phyloP scores from a whole-genome alignment of 64 coral and sea anemone species.

The Montipora sp. region DNA sequence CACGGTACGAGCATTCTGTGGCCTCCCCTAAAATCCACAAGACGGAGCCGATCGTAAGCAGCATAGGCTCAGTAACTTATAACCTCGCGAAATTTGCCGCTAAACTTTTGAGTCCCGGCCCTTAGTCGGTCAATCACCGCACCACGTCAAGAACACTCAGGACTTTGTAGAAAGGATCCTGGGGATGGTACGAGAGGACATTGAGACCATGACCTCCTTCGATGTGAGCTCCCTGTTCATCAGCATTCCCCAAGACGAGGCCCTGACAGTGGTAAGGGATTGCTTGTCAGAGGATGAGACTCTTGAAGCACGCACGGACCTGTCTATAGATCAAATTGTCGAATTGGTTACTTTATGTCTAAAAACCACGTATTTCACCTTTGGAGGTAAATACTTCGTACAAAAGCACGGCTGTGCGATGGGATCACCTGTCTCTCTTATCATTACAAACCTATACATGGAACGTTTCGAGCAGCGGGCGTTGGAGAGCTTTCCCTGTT shows the following conservation, averaged over 20 bases:
- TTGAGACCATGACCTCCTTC: slow-evolving; percentile 16
- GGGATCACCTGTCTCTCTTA: slow-evolving; percentile 32
- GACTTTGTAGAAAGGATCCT: neutral
- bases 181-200: neutral
- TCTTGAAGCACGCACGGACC: neutral
- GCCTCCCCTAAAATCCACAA: slow-evolving; percentile 67
- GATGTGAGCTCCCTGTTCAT: slow-evolving; percentile 7
- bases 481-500: neutral
- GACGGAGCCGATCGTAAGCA: slow-evolving; percentile 58
- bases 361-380: slow-evolving; percentile 41
- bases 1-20: slow-evolving; percentile 52
- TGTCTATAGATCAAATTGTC: neutral
- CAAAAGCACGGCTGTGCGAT: slow-evolving; percentile 25
- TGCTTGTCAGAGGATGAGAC: neutral
- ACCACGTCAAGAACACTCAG: slow-evolving; percentile 54
- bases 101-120: slow-evolving; percentile 1
- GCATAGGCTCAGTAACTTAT: slow-evolving; percentile 64
- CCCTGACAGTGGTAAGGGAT: neutral
- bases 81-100: slow-evolving; percentile 56
- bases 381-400: neutral
- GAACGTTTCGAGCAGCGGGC: slow-evolving; percentile 2
- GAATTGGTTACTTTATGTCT: neutral
- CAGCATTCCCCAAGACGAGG: slow-evolving; percentile 5
- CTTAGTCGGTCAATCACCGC: slow-evolving; percentile 46
- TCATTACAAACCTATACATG: slow-evolving; percentile 25